Conservation (phyloP, 1,140 invertebrate species). For the Lepidotrigona ventralis region DNA sequence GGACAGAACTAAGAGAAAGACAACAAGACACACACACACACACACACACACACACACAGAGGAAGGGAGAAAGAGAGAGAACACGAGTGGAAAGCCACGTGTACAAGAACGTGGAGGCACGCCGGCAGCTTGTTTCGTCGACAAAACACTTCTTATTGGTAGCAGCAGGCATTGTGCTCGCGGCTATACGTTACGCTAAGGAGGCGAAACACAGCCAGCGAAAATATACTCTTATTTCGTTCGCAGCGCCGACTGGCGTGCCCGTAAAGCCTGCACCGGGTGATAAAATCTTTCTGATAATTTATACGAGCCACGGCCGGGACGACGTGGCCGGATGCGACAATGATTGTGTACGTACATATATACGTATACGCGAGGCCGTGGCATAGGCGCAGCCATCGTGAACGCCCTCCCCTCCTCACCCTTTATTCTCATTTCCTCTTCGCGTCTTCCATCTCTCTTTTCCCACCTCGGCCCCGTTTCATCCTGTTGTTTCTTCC, state of each 20-base stretch:
- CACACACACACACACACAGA: too few species aligned
- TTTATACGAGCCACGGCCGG: slow-evolving; percentile 38
- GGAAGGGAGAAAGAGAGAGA: background rate
- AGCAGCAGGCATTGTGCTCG: slow-evolving; percentile 21
- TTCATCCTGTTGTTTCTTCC: background rate
- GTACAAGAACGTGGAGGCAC: background rate
- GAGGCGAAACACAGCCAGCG: slow-evolving; percentile 41
- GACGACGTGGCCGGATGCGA: slow-evolving; percentile 33
- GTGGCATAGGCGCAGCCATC: slow-evolving; percentile 16
- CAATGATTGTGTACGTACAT: slow-evolving; percentile 21
- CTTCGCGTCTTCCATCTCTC: background rate
- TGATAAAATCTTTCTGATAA: slow-evolving; percentile 52
- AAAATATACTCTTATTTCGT: slow-evolving; percentile 51
- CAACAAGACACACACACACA: background rate
- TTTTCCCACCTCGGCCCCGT: background rate
- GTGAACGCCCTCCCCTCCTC: background rate
- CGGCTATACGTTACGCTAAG: slow-evolving; percentile 46
- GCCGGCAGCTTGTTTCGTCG: slow-evolving; percentile 28
- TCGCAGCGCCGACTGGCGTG: slow-evolving; percentile 6
- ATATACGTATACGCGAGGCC: background rate
- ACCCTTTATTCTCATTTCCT: background rate
- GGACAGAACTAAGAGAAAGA: background rate
- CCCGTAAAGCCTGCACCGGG: slow-evolving; percentile 13
- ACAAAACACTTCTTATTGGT: slow-evolving; percentile 44
- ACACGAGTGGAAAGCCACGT: background rate